Evolutionary conservation across 1,140 invertebrate species (phyloP).

Genomic region (Penaeus indicus): DNA sequence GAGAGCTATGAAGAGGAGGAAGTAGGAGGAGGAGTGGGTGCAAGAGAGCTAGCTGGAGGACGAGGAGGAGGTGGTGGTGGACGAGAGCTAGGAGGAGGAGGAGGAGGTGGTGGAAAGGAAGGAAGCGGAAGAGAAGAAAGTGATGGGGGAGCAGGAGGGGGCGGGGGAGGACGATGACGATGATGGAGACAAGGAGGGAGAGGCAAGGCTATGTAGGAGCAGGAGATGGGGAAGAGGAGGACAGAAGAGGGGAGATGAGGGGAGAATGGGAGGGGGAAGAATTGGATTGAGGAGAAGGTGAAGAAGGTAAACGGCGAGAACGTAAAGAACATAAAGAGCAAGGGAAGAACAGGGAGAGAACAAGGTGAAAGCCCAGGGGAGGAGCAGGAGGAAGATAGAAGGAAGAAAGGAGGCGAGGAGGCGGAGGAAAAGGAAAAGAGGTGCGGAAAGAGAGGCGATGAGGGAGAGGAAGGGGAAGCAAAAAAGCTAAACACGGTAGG

Average conservation of each 20-base stretch:
- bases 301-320: neutral
- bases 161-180: neutral
- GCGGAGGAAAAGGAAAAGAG: neutral
- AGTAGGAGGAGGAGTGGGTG: too few species aligned
- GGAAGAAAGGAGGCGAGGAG: neutral
- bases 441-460: neutral
- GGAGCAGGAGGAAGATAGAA: neutral
- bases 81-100: too few species aligned
- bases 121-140: too few species aligned
- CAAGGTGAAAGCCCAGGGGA: neutral
- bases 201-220: neutral
- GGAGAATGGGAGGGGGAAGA: neutral
- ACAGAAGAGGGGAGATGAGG: neutral
- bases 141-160: neutral
- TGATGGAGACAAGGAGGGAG: too few species aligned
- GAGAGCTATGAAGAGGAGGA: too few species aligned
- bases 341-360: conserved; percentile 20
- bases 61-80: too few species aligned
- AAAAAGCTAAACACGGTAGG: neutral
- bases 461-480: neutral
- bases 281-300: neutral
- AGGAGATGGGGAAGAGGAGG: neutral
- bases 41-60: too few species aligned
- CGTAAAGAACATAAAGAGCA: neutral
- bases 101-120: too few species aligned